phyloP scores from a whole-genome alignment of 2,888 invertebrate genomes.

The Actias luna region DNA sequence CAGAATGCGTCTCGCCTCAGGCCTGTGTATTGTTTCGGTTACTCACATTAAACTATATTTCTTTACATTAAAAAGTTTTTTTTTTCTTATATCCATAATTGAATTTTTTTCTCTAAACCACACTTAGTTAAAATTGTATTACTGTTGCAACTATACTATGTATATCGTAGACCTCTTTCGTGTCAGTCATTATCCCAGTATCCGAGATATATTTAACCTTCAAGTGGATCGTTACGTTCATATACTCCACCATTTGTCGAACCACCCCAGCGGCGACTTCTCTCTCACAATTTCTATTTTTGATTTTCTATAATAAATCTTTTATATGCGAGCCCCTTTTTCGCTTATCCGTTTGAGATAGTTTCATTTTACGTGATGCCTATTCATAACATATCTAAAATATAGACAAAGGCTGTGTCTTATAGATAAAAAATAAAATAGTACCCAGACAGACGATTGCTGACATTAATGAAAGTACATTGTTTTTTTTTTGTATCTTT shows the following conservation, averaged over 20 bases:
- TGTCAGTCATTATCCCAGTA: constrained; percentile 5
- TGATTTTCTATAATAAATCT: constrained; percentile 51
- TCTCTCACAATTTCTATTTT: constrained; percentile 40
- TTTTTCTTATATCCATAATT: too few species aligned
- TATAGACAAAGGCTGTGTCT: too few species aligned
- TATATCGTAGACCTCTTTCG: not conserved
- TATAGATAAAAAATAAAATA: too few species aligned
- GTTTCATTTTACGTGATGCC: constrained; percentile 17
- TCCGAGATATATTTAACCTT: constrained; percentile 10
- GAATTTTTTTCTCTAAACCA: too few species aligned
- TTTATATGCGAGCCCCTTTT: constrained; percentile 39
- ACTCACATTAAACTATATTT: too few species aligned
- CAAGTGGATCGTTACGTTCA: constrained; percentile 9
- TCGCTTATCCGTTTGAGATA: constrained; percentile 17
- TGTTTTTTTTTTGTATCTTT: too few species aligned
- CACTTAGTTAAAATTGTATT: too few species aligned
- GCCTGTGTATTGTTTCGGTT: too few species aligned
- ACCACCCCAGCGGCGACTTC: not conserved
- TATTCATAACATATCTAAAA: not conserved
- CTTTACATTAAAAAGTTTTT: too few species aligned
- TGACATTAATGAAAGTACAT: too few species aligned
- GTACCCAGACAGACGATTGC: too few species aligned
- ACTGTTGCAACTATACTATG: constrained; percentile 1
- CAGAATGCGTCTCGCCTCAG: too few species aligned
- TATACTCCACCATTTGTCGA: constrained; percentile 9